phyloP scores from a whole-genome alignment of 1,140 invertebrate species.

The Vanessa tameamea region DNA sequence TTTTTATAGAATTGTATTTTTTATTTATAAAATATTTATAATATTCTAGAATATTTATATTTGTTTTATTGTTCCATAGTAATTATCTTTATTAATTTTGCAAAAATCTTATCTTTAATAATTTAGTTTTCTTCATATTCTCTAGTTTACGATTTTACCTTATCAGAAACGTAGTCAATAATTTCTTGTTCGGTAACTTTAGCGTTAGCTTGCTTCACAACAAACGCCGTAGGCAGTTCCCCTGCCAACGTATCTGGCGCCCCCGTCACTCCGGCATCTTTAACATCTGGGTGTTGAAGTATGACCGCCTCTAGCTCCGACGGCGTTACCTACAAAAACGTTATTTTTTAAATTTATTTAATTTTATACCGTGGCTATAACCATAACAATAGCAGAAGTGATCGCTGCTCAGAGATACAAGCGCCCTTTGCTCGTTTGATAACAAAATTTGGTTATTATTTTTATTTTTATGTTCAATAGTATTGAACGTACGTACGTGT shows the following conservation, averaged over 20 bases:
- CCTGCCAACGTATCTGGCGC: conserved; percentile 84
- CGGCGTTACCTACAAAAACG: conserved; percentile 80
- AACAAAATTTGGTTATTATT: no score
- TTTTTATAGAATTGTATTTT: no score
- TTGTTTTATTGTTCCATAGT: no score
- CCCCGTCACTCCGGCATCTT: conserved; percentile 88
- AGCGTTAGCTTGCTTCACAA: conserved; percentile 81
- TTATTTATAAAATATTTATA: no score
- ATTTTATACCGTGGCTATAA: not conserved
- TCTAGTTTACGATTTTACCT: conserved; percentile 42
- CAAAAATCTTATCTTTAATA: no score
- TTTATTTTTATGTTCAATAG: no score
- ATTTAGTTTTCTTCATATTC: not conserved
- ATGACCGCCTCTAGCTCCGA: conserved; percentile 88
- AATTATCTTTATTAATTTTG: no score
- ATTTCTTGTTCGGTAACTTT: conserved; percentile 78
- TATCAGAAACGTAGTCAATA: conserved; percentile 69
- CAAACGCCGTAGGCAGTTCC: conserved; percentile 86
- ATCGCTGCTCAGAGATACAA: not conserved
- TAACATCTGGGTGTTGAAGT: conserved; percentile 83
- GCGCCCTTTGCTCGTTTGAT: no score
- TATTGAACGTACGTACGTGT: no score
- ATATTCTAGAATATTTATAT: no score
- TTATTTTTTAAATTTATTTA: not conserved
- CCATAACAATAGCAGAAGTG: not conserved